phyloP scores from a whole-genome alignment of 1,140 invertebrate species.

The Trinorchestia longiramus region DNA sequence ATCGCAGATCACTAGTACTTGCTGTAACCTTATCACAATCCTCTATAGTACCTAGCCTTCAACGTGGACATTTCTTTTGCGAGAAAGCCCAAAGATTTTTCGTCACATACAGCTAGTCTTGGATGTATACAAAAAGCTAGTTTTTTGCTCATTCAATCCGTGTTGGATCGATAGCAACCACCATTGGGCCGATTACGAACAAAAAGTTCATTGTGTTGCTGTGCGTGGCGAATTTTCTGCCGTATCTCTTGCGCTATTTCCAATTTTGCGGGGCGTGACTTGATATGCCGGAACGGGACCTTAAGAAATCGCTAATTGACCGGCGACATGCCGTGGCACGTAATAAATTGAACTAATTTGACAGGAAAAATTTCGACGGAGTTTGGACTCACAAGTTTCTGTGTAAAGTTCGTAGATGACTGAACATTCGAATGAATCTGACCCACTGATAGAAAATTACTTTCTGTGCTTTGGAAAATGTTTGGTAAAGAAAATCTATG shows the following conservation, averaged over 20 bases:
- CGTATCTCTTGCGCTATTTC: neutral
- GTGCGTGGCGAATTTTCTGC: neutral
- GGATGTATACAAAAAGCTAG: neutral
- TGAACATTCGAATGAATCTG: neutral
- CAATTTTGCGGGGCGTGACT: conserved; percentile 5
- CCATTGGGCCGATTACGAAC: neutral
- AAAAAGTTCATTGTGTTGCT: neutral
- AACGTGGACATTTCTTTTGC: neutral
- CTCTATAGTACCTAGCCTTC: neutral
- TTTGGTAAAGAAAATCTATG: neutral
- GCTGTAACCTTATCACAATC: neutral
- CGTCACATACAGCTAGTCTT: neutral
- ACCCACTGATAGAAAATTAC: neutral
- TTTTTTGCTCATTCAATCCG: neutral
- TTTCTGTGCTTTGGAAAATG: neutral
- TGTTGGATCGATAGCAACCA: neutral
- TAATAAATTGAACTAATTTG: neutral
- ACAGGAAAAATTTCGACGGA: neutral
- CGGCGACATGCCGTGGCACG: neutral
- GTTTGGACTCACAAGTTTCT: neutral
- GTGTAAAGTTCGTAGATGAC: neutral
- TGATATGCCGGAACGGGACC: neutral
- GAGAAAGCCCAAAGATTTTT: neutral
- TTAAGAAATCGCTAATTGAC: conserved; percentile 1
- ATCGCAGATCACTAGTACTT: neutral